phyloP scores from a whole-genome alignment of 2,113 vertebrate genomes.

The Heterochromis multidens region DNA sequence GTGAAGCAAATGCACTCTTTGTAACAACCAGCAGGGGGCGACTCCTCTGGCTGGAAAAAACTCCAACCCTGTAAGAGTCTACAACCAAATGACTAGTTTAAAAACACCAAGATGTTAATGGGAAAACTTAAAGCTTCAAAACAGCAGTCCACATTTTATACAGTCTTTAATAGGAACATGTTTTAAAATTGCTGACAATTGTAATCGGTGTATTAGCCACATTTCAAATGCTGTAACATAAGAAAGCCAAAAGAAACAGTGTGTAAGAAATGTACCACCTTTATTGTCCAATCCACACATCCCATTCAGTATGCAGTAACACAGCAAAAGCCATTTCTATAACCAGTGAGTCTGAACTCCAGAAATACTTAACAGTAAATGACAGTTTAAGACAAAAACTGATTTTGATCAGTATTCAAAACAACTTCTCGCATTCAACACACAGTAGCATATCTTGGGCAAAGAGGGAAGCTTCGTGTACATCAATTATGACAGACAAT shows the following conservation, averaged over 20 bases:
- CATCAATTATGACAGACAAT: constrained; percentile 19
- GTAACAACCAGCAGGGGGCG: neutral
- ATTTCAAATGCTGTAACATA: neutral
- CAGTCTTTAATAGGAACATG: neutral
- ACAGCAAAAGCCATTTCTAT: constrained; percentile 52
- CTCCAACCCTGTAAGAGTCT: neutral
- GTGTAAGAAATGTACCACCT: constrained; percentile 71
- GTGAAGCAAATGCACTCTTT: neutral
- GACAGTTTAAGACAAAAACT: constrained; percentile 47
- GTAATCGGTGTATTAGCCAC: neutral
- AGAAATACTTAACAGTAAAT: constrained; percentile 39
- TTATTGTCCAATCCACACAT: constrained; percentile 72
- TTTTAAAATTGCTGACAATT: neutral
- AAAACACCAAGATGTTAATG: neutral
- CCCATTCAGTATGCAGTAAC: constrained; percentile 57
- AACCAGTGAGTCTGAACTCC: constrained; percentile 43
- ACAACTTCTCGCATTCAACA: constrained; percentile 24
- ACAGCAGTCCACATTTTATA: neutral
- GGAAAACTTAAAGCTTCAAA: neutral
- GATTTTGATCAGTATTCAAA: constrained; percentile 28
- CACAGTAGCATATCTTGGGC: constrained; percentile 44
- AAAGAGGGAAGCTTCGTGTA: constrained; percentile 1
- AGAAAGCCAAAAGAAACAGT: neutral
- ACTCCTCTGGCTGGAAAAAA: too few relatives aligned
- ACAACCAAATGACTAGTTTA: neutral